Percentiles rank a stretch among this genome's conserved stretches.
Conservation (phyloP, 2,113 vertebrate genomes). For the Pluvianellus socialis region DNA sequence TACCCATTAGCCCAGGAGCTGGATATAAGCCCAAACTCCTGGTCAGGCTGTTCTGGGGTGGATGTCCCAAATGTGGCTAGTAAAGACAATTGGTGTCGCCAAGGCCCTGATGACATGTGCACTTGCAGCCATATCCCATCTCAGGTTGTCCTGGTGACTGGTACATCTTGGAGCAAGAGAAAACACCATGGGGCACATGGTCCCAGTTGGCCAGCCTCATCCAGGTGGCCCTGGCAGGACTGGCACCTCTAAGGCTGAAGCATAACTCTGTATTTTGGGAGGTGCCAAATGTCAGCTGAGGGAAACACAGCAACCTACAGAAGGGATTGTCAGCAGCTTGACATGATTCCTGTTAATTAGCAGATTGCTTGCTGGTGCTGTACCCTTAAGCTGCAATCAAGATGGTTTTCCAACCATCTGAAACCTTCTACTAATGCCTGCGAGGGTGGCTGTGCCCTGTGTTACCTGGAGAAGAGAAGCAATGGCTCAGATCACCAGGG, state of each 20-base stretch:
- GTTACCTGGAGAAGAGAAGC: background rate
- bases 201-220: background rate
- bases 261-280: background rate
- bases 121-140: background rate
- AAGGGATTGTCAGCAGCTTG: background rate
- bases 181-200: fast-evolving
- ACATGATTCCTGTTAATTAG: background rate
- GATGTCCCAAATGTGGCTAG: background rate
- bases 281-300: background rate
- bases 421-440: background rate
- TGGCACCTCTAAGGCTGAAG: background rate
- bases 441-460: background rate
- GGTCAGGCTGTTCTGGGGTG: background rate
- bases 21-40: background rate
- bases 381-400: background rate
- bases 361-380: background rate
- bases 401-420: background rate
- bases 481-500: background rate
- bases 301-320: background rate
- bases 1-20: background rate
- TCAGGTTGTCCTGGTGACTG: background rate
- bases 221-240: background rate
- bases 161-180: background rate
- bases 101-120: background rate
- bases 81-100: background rate